phyloP scores from a whole-genome alignment of 92 coral and sea anemone genomes.

The Porites cylindrica region DNA sequence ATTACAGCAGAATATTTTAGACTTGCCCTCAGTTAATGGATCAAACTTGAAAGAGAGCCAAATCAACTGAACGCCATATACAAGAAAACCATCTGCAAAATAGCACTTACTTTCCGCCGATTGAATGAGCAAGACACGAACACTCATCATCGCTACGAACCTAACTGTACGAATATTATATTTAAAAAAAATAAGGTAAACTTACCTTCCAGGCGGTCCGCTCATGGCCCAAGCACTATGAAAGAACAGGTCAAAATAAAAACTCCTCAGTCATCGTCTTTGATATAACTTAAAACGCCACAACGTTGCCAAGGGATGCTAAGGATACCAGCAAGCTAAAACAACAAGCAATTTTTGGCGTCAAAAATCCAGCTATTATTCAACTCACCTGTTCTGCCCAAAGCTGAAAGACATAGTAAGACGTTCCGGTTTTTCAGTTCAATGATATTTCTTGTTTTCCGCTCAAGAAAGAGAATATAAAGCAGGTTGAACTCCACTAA shows the following conservation, averaged over 20 bases:
- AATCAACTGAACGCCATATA: not conserved
- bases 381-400: slow-evolving; percentile 46
- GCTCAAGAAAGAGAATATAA: slow-evolving; percentile 1
- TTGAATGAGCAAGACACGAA: slow-evolving; percentile 4
- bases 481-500: slow-evolving; percentile 5
- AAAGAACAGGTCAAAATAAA: slow-evolving; percentile 36
- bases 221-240: slow-evolving; percentile 80
- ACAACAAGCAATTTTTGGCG: not conserved
- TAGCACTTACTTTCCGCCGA: not conserved
- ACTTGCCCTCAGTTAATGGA: not conserved
- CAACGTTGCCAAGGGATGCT: slow-evolving; percentile 65
- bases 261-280: slow-evolving; percentile 49
- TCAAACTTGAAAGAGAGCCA: not conserved
- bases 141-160: not conserved
- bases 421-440: not conserved
- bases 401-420: slow-evolving; percentile 45
- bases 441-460: slow-evolving; percentile 4
- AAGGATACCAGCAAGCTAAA: not conserved
- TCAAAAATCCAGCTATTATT: not conserved
- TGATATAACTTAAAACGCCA: slow-evolving; percentile 49
- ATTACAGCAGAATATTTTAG: not conserved
- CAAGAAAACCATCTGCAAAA: not conserved
- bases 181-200: not conserved
- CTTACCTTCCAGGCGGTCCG: slow-evolving; percentile 95
- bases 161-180: not conserved